Base-by-base conservation (phyloP, 2,797 vertebrate genomes). In the Allobates femoralis region DNA sequence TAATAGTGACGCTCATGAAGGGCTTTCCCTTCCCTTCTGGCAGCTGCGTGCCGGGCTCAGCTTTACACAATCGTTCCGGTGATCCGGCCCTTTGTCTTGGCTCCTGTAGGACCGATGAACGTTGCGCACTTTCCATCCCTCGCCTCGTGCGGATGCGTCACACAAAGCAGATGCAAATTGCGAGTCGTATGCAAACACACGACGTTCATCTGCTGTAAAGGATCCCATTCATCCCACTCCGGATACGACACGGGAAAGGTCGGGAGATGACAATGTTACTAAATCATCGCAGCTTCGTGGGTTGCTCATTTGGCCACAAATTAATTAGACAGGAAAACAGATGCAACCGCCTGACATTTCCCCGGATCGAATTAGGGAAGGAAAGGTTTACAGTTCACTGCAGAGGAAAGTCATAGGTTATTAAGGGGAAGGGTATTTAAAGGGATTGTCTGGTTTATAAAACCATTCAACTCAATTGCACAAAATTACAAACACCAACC, bases 301-400 rank as follows among this genome's bases (percentile, higher is more conserved):
- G 37, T 53, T 64, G 55, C 62, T 73, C 84, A 73, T 46, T 80
- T 74, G 84, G 53, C 37, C 28, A 46, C 58, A 53, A 58, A 86
- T 66, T 81, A 86, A 81, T 81, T 37, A 75, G 85, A 85, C 37
- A 16, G 77, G 26, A 58, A 77, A 74, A 64, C 78, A 86, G 78
- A 75, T 86, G 85, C 78, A 41, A 6, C 55, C 41, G n/a, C 19
- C 10, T 34, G 77, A 79, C 84, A 71, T 71, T 69, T 50, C 26
- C 66, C 67, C 84, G 10, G 53, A 60, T 51, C 30, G 55, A 80
- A 73, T 85, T 86, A 46, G 77, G 53, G 46, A 79, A 32, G 30
- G 15, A 26, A 74, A 71, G 46, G 21, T 71, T 46, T 23, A n/a
- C 12, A 46, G 2, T 71, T n/a, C n/a, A n/a, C 67, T 71, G 67